Evolutionary conservation across 2,113 vertebrate species (phyloP).

Genomic region (Solenodon paradoxus): DNA sequence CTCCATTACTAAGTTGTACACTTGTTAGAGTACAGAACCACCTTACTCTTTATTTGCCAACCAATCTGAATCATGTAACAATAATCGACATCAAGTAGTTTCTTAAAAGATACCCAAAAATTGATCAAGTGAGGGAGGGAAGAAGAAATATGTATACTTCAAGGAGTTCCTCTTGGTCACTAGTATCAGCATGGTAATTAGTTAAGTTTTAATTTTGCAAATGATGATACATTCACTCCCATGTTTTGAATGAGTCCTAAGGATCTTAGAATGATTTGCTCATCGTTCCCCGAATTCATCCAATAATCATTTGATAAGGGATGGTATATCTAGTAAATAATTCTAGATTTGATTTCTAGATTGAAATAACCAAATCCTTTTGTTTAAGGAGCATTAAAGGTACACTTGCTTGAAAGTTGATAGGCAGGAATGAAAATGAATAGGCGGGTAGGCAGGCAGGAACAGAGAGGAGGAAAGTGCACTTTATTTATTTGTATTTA

Average conservation of each 20-base stretch:
- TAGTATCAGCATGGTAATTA: not conserved
- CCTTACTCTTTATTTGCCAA: not conserved
- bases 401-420: too few species aligned
- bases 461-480: too few species aligned
- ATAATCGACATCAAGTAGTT: not conserved
- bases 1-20: not conserved
- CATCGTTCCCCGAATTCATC: not conserved
- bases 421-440: too few species aligned
- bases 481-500: too few species aligned
- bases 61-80: not conserved
- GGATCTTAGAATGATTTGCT: not conserved
- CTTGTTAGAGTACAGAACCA: not conserved
- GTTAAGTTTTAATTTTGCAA: not conserved
- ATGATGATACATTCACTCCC: not conserved
- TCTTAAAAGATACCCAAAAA: not conserved
- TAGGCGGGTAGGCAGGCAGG: too few species aligned
- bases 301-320: not conserved
- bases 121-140: not conserved
- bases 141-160: not conserved
- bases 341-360: not conserved
- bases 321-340: not conserved
- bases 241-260: not conserved
- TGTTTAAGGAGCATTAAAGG: slow-evolving; percentile 5
- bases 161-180: not conserved
- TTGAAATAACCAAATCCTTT: not conserved